Evolutionary conservation across 53 echinoderm and acorn worm genomes (phyloP), one percentile per base, ranked within the genome.

Genomic region (Stichopus horrens): DNA sequence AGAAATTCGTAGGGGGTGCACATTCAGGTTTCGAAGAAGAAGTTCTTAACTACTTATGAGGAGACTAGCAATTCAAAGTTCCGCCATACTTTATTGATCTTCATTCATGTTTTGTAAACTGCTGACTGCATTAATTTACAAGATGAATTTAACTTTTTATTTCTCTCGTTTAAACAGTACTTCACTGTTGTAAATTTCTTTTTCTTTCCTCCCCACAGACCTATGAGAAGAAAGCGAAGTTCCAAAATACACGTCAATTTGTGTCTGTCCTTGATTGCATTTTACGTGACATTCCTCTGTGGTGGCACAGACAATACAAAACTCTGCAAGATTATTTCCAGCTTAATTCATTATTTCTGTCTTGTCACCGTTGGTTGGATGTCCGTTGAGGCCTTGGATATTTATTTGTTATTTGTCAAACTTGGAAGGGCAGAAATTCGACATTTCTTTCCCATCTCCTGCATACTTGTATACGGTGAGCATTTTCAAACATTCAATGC

Each of bases 191-290:
- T 59, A 11, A 59, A 59, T 0, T 59, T 0, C 8, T 21, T 76
- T 76, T 76, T 51, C 23, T 23, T 51, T 5, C 21, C 53, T n/a
- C 23, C 1, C 75, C 53, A 5, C 76, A 76, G 76, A n/a, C 37
- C 13, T 0, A 5, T 76, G 37, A 23, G 76, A 53, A 23, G 7
- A 76, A 76, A 76, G 23, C 76, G 23, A 76, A 51, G 51, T 14
- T 10, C 51, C 5, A 51, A 76, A 23, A 76, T 76, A 52, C 76
- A 76, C 53, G 23, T 76, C 76, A 76, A 76, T 51, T 9, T 76
- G 14, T 76, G 76, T 76, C 9, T 76, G 76, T 76, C 21, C 23
- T 53, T 76, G 76, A 76, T 76, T 76, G 76, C 51, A 20, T 76
- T 76, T 9, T 76, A 76, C 5, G 14, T 51, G 53, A 7, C 23